These are phyloP conservation scores for Dromaius novaehollandiae DNA, from an alignment of 2,113 vertebrate genomes.

Conservation along the genomic window DNA sequence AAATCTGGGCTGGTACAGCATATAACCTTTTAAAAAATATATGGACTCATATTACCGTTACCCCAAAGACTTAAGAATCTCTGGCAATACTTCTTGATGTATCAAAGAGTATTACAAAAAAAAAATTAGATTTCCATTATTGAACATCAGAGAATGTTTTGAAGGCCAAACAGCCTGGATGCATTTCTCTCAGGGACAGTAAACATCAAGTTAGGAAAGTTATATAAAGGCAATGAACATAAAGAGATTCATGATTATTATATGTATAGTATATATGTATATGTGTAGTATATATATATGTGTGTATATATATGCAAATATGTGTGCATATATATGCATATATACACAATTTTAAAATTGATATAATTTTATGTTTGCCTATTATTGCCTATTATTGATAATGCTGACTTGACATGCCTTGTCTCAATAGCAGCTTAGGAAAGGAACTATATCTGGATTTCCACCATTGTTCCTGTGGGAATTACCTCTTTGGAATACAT, in stretches of 20 bases:
- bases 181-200: background rate
- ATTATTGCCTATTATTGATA: background rate
- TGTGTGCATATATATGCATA: background rate
- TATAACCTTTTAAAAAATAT: constrained; percentile 33
- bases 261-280: too few relatives aligned
- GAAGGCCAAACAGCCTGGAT: background rate
- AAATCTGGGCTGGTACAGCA: background rate
- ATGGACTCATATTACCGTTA: background rate
- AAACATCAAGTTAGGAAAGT: background rate
- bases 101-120: background rate
- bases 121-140: background rate
- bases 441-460: background rate
- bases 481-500: background rate
- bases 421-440: background rate
- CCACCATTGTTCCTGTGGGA: background rate
- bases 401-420: background rate
- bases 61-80: background rate
- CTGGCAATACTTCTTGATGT: background rate
- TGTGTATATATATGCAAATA: background rate
- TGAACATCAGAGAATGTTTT: background rate
- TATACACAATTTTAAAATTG: too few relatives aligned
- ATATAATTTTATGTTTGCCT: background rate
- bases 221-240: background rate
- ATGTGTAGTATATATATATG: too few relatives aligned
- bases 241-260: background rate